Percentiles rank a stretch among this genome's conserved stretches.
Conservation (phyloP, 1,140 invertebrate species). For the Drosophila triauraria region DNA sequence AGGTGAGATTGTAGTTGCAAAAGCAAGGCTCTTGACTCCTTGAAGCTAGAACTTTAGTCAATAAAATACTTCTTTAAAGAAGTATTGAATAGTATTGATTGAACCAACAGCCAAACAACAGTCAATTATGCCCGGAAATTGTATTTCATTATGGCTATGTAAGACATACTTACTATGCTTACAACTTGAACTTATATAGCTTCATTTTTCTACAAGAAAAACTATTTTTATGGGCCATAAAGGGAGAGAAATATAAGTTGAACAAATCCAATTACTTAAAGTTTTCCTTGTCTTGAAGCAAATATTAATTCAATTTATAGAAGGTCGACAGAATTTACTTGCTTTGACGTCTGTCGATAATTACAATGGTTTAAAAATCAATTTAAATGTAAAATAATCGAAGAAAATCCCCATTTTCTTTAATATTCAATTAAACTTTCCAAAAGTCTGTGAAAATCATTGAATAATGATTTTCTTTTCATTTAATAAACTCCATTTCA, state of each 20-base stretch:
- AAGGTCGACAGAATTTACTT: not conserved
- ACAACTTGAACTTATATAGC: constrained; percentile 2
- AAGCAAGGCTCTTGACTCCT: not conserved
- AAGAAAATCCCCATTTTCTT: not conserved
- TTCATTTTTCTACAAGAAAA: not conserved
- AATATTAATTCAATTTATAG: constrained; percentile 11
- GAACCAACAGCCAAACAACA: not conserved
- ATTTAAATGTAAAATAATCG: constrained; percentile 11
- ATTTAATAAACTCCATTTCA: not conserved
- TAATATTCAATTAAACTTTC: too few species aligned
- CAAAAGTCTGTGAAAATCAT: not conserved
- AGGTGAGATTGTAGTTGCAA: too few species aligned
- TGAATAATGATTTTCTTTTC: not conserved
- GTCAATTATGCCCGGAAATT: constrained; percentile 11
- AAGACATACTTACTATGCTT: not conserved
- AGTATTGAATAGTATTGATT: not conserved
- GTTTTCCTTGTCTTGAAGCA: not conserved
- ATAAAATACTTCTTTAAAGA: too few species aligned
- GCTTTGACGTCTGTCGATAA: not conserved
- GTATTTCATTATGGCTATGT: constrained; percentile 1
- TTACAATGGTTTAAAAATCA: not conserved
- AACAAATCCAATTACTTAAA: constrained; percentile 16
- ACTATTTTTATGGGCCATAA: constrained; percentile 15
- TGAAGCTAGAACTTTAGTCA: not conserved
- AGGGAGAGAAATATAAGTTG: not conserved